phyloP scores from a whole-genome alignment of 2,797 vertebrate genomes.

The Pelobates cultripes region DNA sequence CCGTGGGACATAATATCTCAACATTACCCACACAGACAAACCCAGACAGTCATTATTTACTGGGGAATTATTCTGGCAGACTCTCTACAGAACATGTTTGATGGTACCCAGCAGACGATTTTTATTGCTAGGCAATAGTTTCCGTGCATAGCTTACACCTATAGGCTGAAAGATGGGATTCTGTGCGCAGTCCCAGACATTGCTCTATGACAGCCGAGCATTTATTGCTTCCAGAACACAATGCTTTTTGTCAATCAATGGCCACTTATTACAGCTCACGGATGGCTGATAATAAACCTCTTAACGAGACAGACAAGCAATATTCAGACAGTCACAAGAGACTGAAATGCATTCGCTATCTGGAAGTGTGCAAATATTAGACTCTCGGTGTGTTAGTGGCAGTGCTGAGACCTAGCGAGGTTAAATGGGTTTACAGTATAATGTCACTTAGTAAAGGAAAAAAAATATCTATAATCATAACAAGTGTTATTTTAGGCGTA shows the following conservation, averaged over 20 bases:
- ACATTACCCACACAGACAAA: neutral
- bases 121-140: conserved; percentile 59
- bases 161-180: neutral
- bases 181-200: neutral
- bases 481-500: too few species aligned
- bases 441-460: too few species aligned
- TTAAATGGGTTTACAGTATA: too few species aligned
- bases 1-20: too few species aligned
- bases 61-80: neutral
- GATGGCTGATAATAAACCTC: too few species aligned
- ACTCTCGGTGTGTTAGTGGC: too few species aligned
- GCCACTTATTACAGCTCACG: neutral
- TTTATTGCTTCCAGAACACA: neutral
- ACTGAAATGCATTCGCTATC: too few species aligned
- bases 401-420: too few species aligned
- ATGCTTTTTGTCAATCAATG: neutral
- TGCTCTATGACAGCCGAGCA: neutral
- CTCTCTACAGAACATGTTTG: neutral
- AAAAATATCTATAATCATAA: too few species aligned
- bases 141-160: neutral
- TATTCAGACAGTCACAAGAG: too few species aligned
- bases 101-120: conserved; percentile 7
- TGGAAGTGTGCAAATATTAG: too few species aligned
- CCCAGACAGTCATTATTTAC: neutral
- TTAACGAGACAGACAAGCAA: too few species aligned